Conservation (phyloP, 2,797 vertebrate genomes). For the Mycteria americana region DNA sequence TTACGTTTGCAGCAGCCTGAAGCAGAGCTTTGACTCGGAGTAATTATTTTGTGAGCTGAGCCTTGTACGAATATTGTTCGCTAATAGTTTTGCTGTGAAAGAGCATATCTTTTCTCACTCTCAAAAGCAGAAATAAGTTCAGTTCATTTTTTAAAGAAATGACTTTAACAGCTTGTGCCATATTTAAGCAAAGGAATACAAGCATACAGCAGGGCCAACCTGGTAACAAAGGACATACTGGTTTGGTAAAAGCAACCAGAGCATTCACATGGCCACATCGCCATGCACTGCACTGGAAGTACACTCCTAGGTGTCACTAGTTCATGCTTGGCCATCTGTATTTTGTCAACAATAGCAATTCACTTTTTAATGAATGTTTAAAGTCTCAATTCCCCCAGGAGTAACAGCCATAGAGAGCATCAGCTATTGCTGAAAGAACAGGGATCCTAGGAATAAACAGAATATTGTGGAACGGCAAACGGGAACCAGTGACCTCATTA, state of each 20-base stretch:
- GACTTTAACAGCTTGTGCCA: not conserved
- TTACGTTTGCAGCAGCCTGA: slow-evolving; percentile 4
- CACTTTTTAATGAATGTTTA: slow-evolving; percentile 70
- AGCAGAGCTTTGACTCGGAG: not conserved
- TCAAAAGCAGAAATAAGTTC: not conserved
- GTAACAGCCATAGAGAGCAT: slow-evolving; percentile 58
- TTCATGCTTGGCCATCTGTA: slow-evolving; percentile 59
- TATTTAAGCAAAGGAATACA: not conserved
- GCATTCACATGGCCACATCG: not conserved
- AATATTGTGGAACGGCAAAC: slow-evolving; percentile 51
- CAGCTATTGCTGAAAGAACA: slow-evolving; percentile 64
- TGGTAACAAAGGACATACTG: not conserved
- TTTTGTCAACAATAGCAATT: slow-evolving; percentile 70
- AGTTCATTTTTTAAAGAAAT: slow-evolving; percentile 19
- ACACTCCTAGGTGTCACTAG: slow-evolving; percentile 36
- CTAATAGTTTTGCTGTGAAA: slow-evolving; percentile 1
- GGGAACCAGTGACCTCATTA: slow-evolving; percentile 60
- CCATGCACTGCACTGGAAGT: slow-evolving; percentile 13
- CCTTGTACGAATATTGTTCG: not conserved
- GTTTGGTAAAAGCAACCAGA: slow-evolving; percentile 4
- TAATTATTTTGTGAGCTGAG: slow-evolving; percentile 23
- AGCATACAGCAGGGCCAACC: not conserved
- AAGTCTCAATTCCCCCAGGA: slow-evolving; percentile 48
- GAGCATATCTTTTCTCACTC: not conserved
- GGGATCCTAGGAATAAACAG: slow-evolving; percentile 57